Conservation (phyloP, 2,888 invertebrate genomes). For the Ptychoptera contaminata region DNA sequence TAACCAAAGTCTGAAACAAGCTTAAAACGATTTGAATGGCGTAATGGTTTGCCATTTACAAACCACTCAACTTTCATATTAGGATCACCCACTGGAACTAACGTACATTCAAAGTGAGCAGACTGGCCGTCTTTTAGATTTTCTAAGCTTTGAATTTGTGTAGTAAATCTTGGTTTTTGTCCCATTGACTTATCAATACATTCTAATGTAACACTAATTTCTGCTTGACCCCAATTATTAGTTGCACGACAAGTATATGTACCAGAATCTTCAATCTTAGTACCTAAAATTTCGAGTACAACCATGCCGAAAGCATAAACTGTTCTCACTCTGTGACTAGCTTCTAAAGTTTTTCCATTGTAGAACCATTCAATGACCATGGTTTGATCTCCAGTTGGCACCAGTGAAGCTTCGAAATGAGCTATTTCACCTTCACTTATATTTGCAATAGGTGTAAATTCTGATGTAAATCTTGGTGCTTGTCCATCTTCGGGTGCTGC, state of each 20-base stretch:
- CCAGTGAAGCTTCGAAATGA: conserved; percentile 92
- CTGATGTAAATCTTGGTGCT: conserved; percentile 76
- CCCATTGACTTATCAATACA: conserved; percentile 74
- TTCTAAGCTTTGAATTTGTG: conserved; percentile 68
- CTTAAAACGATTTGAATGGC: conserved; percentile 81
- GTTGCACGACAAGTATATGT: conserved; percentile 77
- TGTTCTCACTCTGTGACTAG: conserved; percentile 79
- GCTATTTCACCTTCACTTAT: conserved; percentile 91
- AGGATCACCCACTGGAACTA: conserved; percentile 88
- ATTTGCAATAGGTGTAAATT: conserved; percentile 66
- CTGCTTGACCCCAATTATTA: conserved; percentile 77
- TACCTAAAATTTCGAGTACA: conserved; percentile 87
- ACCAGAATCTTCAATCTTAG: conserved; percentile 84
- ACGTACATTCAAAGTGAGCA: conserved; percentile 88
- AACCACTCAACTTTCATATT: conserved; percentile 93
- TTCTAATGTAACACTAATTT: conserved; percentile 66
- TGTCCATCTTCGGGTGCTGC: conserved; percentile 64
- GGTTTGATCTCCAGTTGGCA: conserved; percentile 84
- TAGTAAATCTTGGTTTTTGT: conserved; percentile 76
- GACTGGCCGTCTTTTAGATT: conserved; percentile 84
- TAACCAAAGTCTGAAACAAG: conserved; percentile 91
- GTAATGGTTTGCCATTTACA: conserved; percentile 79
- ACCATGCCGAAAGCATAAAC: conserved; percentile 97
- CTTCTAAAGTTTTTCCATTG: conserved; percentile 75
- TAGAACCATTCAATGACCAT: conserved; percentile 95